Conservation (phyloP, 2,888 invertebrate species). For the Drosophila pegasa region DNA sequence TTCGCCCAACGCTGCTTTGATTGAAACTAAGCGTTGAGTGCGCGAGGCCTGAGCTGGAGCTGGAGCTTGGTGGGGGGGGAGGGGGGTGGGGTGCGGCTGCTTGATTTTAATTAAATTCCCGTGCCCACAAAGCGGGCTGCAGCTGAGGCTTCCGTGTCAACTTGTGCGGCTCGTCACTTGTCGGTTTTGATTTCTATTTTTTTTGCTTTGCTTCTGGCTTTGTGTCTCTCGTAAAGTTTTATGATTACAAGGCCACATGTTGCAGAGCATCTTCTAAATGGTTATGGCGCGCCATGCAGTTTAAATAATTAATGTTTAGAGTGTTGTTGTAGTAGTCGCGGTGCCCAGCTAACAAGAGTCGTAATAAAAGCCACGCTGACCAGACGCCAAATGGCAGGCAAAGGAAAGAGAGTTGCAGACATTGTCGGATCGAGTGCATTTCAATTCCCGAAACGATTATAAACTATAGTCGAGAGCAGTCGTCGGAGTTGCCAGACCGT, state of each 20-base stretch:
- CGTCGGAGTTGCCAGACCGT: constrained; percentile 67
- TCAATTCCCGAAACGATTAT: constrained; percentile 81
- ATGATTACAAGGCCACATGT: constrained; percentile 75
- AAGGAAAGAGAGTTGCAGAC: constrained; percentile 53
- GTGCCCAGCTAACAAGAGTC: constrained; percentile 1
- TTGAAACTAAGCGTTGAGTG: constrained; percentile 73
- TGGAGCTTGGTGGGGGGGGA: too few species aligned
- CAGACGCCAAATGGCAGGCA: constrained; percentile 35
- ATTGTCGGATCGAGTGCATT: constrained; percentile 74
- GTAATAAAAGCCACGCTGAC: constrained; percentile 74
- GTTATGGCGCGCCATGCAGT: constrained; percentile 68
- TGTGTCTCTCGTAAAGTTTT: constrained; percentile 69
- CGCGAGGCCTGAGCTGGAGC: constrained; percentile 4
- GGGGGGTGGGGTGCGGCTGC: background rate
- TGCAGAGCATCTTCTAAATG: constrained; percentile 67
- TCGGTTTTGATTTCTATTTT: constrained; percentile 66
- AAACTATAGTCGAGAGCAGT: constrained; percentile 53
- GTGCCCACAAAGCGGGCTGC: constrained; percentile 59
- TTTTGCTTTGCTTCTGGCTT: background rate
- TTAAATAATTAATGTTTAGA: constrained; percentile 73
- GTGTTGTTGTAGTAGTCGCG: constrained; percentile 13
- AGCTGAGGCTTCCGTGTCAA: constrained; percentile 66
- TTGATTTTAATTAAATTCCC: constrained; percentile 79
- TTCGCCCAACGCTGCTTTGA: constrained; percentile 71
- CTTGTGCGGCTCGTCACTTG: constrained; percentile 58